These are phyloP conservation scores for Tenualosa ilisha DNA, from an alignment of 2,797 vertebrate species.

Conservation along the genomic window DNA sequence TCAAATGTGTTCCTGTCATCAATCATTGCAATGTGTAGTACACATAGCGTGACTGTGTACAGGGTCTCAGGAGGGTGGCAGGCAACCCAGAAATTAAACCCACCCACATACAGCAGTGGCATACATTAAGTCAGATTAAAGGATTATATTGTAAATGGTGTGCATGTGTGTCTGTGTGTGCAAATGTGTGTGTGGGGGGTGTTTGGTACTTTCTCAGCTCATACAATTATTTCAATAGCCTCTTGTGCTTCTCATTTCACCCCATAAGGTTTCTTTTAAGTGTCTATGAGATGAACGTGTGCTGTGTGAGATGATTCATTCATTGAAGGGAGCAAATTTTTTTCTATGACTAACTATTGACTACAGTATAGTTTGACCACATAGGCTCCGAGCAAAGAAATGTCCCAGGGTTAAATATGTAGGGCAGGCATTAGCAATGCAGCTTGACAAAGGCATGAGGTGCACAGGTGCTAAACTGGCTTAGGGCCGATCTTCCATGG, in stretches of 20 bases:
- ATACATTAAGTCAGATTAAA: slow-evolving; percentile 36
- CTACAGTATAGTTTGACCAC: background rate
- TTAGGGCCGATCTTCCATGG: background rate
- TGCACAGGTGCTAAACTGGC: slow-evolving; percentile 15
- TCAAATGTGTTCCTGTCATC: slow-evolving; percentile 4
- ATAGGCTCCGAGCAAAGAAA: background rate
- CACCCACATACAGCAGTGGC: slow-evolving; percentile 32
- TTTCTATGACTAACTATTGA: background rate
- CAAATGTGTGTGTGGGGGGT: background rate
- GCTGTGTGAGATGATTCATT: background rate
- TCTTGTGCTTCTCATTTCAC: background rate
- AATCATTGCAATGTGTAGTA: slow-evolving; percentile 35
- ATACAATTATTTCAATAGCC: background rate
- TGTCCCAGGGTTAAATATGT: background rate
- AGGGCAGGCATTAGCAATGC: background rate
- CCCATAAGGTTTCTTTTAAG: background rate
- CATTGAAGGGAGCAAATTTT: background rate
- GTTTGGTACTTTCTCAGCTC: slow-evolving; percentile 42
- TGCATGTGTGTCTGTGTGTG: slow-evolving; percentile 4
- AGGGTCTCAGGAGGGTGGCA: slow-evolving; percentile 18
- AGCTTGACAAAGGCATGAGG: background rate
- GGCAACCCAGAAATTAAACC: slow-evolving; percentile 37
- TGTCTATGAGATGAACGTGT: background rate
- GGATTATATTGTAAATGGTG: slow-evolving; percentile 36
- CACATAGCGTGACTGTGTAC: slow-evolving; percentile 25